These are phyloP conservation scores for Drosophila nr. medialis DNA, from an alignment of 2,888 invertebrate species.

Conservation along the genomic window DNA sequence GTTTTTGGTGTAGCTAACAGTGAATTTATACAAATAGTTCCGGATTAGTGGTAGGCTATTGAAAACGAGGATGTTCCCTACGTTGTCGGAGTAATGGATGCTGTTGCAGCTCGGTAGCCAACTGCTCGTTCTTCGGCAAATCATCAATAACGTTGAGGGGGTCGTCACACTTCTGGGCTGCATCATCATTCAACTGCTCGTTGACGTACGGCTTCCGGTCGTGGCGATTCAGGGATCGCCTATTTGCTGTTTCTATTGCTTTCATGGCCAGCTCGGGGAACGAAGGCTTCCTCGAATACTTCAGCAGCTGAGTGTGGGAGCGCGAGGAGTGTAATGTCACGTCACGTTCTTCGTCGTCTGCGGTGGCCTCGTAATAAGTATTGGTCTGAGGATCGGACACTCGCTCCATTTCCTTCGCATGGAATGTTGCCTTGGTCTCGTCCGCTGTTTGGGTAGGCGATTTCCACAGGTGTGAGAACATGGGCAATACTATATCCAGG, in stretches of 20 bases:
- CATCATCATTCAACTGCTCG: conserved; percentile 4
- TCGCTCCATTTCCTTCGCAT: background rate
- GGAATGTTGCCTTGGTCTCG: background rate
- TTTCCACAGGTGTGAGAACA: conserved; percentile 21
- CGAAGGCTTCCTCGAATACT: background rate
- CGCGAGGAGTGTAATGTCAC: background rate
- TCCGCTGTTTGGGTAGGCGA: background rate
- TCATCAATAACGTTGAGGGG: conserved; percentile 7
- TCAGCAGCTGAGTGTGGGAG: background rate
- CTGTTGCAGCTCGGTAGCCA: conserved; percentile 8
- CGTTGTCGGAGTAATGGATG: background rate
- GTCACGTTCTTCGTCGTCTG: conserved; percentile 10
- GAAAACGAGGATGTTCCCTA: conserved; percentile 9
- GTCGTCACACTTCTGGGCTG: background rate
- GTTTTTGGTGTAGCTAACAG: conserved; percentile 12
- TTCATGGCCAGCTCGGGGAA: conserved; percentile 36
- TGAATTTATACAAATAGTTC: conserved; percentile 22
- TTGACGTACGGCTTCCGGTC: conserved; percentile 7
- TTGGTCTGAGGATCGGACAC: background rate
- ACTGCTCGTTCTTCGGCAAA: conserved; percentile 1
- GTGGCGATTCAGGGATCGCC: background rate
- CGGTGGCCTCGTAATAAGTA: conserved; percentile 4
- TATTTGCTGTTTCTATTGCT: background rate
- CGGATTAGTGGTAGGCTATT: background rate
- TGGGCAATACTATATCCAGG: conserved; percentile 11